Evolutionary conservation across 2,888 invertebrate species (phyloP), one percentile per base, ranked within the genome.

Genomic region (Callyntrura guangdongensis): DNA sequence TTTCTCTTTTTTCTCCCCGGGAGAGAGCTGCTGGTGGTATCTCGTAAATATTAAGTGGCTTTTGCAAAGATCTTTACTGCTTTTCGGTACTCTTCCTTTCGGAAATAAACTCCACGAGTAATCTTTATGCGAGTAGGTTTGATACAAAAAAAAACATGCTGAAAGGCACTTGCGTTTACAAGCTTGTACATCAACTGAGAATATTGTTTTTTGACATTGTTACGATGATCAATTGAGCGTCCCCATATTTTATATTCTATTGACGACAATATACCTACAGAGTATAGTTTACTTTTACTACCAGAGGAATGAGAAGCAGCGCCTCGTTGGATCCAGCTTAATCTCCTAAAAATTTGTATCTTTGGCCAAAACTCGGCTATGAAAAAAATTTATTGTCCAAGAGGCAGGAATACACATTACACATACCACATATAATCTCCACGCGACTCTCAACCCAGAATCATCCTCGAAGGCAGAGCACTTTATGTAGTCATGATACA

Each of bases 41-140:
- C 72, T 56, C 79, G 27, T 79, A 79, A 79, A 79, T 56, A 79
- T 79, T 79, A 79, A 79, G 79, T 79, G 79, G 27, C 56, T 79
- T 79, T 79, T 17, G 79, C 11, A 53, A 56, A 56, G 53, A 79
- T 56, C 79, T 79, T 79, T 56, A 56, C 79, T 53, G 53, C 79
- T 56, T 79, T 79, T 36, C 22, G 56, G 79, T 79, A 56, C 22
- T 77, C 53, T 56, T 79, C 47, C 45, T 74, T 74, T 74, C 72
- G 47, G 45, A 74, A 74, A 74, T 69, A 74, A 74, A 74, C 47
- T 74, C 47, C 36, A 17, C 45, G 17, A 17, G 72, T 20, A 17
- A 45, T 69, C 53, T 53, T 53, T 53, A 59, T n/a, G 59, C 0
- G 5, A 17, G 17, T 5, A 59, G 59, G n/a, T n/a, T n/a, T 59